Evolutionary conservation across 1,140 invertebrate species (phyloP), one percentile per base, ranked within the genome.

Genomic region (Hycleus phaleratus): DNA sequence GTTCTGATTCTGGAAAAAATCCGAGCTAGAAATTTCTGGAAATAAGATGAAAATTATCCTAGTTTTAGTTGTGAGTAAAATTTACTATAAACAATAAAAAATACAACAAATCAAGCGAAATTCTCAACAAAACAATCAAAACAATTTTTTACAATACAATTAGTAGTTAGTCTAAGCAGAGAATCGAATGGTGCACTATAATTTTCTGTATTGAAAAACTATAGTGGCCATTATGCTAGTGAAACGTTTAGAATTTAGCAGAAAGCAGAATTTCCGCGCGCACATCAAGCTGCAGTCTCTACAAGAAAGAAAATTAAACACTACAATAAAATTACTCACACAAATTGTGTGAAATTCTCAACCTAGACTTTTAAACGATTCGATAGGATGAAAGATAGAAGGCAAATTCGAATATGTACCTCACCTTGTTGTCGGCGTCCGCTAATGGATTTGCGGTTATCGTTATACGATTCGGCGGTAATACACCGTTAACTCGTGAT

Each of bases 401-500:
- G 45, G 58, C 51, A 59, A 54, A 60, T 48, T 53, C 11, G 53
- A 48, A 65, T 54, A 58, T 76, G 72, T 67, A 79, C 75, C 67
- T 79, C 64, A 81, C 79, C 72, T 82, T 80, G 50, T 75, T 75
- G 12, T 83, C 80, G 46, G 81, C 78, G 59, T 84, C 82, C 9
- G 84, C 83, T 40, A 86, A 68, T 18, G 84, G 84, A 77, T 86
- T 86, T 10, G 82, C 81, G 0, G 84, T 85, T 59, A 86, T 86
- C 58, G 85, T 87, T 64, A 86, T 84, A 61, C 82, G 78, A 47
- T 78, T 81, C 10, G 77, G 77, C 32, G 80, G 74, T 48, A 81
- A 74, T 57, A 80, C 77, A 44, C 83, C 83, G 60, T 85, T 85
- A 0, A 81, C 70, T 59, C 80, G 78, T 12, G 75, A 68, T 3